Conservation (phyloP, 2,113 vertebrate species). For the Eubucco bourcierii region DNA sequence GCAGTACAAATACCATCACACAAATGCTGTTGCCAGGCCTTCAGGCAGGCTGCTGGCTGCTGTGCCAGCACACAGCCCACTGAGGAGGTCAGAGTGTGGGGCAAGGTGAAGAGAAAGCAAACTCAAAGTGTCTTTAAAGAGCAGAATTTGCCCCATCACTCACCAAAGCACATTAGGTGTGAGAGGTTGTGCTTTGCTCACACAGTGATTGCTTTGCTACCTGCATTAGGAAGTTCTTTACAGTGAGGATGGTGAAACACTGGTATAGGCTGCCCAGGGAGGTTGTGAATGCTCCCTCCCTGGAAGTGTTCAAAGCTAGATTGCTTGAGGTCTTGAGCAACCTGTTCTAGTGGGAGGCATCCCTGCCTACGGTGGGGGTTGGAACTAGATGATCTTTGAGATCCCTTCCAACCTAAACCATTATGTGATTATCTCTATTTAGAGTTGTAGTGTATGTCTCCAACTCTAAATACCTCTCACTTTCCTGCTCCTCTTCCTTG, state of each 20-base stretch:
- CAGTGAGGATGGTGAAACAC: too few species aligned
- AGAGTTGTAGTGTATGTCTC: background rate
- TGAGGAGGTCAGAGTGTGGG: fast-evolving
- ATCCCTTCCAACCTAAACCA: too few species aligned
- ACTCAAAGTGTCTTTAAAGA: background rate
- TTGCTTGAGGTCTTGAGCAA: too few species aligned
- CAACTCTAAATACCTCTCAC: fast-evolving
- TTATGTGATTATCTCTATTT: too few species aligned
- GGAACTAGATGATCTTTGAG: too few species aligned
- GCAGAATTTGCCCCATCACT: background rate
- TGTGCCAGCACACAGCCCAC: background rate
- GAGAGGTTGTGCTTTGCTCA: background rate
- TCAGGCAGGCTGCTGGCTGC: background rate
- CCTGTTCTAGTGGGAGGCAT: too few species aligned
- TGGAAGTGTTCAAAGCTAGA: too few species aligned
- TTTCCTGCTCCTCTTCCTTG: background rate
- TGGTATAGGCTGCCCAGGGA: too few species aligned
- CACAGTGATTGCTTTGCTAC: background rate
- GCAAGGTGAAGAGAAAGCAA: background rate
- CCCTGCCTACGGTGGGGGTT: too few species aligned
- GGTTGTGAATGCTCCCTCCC: too few species aligned
- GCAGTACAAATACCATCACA: fast-evolving
- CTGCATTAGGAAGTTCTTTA: background rate
- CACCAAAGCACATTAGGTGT: fast-evolving
- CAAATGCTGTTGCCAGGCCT: fast-evolving